phyloP scores from a whole-genome alignment of 2,797 vertebrate species.

The Bucorvus abyssinicus region DNA sequence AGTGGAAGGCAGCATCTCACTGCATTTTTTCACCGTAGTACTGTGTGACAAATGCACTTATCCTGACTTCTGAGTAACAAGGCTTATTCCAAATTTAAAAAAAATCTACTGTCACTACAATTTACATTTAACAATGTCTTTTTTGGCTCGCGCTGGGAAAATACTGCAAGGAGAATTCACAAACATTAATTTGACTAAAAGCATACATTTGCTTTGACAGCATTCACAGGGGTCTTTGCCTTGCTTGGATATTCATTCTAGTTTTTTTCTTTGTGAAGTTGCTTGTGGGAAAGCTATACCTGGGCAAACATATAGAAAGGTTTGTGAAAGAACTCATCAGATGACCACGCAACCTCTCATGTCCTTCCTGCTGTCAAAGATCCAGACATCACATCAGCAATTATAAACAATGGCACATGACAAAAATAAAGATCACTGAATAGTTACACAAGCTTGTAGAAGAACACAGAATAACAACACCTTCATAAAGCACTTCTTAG shows the following conservation, averaged over 20 bases:
- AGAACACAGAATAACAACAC: slow-evolving; percentile 2
- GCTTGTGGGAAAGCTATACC: neutral
- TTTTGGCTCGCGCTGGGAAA: neutral
- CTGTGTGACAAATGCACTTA: neutral
- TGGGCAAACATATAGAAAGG: neutral
- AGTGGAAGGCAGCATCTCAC: neutral
- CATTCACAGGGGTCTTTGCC: neutral
- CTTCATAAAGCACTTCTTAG: neutral
- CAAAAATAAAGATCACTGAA: neutral
- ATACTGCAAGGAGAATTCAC: slow-evolving; percentile 23
- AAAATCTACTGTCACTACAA: slow-evolving; percentile 38
- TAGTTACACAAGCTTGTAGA: neutral
- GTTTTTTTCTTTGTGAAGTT: neutral
- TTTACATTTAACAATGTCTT: slow-evolving; percentile 22
- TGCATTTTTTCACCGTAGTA: neutral
- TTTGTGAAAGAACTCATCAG: neutral
- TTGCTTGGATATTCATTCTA: neutral
- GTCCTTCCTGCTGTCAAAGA: neutral
- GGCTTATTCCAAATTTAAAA: neutral
- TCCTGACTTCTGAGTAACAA: neutral
- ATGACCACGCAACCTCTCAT: neutral
- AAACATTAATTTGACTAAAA: slow-evolving; percentile 39
- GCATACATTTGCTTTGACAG: slow-evolving; percentile 20
- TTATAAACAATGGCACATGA: neutral
- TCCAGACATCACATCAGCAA: neutral